These are phyloP conservation scores for Pinna nobilis DNA, from an alignment of 1,140 invertebrate species.

Conservation along the genomic window DNA sequence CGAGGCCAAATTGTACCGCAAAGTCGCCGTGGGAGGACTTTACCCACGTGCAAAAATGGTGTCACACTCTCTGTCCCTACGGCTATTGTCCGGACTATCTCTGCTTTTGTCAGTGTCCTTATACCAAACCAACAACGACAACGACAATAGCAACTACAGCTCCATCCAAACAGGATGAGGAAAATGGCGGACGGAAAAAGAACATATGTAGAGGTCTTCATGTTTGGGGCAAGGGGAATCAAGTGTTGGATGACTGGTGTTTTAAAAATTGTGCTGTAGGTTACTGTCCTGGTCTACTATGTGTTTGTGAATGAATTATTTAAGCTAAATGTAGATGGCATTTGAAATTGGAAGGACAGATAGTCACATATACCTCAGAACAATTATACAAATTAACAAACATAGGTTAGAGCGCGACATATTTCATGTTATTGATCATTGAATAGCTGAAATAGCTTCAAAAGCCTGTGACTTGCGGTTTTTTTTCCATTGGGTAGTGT, in stretches of 20 bases:
- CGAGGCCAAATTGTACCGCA: not conserved
- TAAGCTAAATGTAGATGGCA: no score
- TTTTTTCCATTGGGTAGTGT: no score
- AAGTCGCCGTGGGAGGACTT: not conserved
- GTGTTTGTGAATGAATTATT: not conserved
- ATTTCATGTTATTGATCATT: no score
- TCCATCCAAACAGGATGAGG: not conserved
- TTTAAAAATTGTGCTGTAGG: not conserved
- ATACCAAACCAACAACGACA: constrained; percentile 1
- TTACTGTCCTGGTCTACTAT: not conserved
- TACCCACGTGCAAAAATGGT: not conserved
- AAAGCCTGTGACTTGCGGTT: no score
- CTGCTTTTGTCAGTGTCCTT: not conserved
- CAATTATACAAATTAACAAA: no score
- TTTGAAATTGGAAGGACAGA: no score
- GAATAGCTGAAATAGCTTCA: no score
- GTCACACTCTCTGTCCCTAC: not conserved
- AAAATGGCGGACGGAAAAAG: no score
- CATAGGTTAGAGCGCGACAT: no score
- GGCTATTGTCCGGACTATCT: not conserved
- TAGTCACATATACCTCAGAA: no score
- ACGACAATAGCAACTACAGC: constrained; percentile 19
- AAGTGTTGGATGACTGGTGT: constrained; percentile 8
- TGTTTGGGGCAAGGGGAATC: constrained; percentile 17
- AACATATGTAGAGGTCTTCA: no score